A percentile compares a stretch with the other conserved stretches of the same genome.
phyloP scores from a whole-genome alignment of 2,797 vertebrate species.

The Tiaroga cobitis region DNA sequence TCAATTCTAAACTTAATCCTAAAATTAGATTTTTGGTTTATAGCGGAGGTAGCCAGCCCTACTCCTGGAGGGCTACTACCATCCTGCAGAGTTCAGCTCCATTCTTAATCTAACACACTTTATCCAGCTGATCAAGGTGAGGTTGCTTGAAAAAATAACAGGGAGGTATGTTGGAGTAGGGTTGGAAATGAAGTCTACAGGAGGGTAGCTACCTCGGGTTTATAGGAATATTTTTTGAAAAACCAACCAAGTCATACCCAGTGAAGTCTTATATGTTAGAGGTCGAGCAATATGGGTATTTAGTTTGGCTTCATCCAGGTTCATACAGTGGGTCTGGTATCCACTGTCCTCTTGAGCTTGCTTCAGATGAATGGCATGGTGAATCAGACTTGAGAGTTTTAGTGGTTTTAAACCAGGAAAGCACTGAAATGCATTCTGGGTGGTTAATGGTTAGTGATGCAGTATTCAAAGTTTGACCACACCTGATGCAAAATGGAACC shows the following conservation, averaged over 20 bases:
- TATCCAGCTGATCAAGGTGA: neutral
- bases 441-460: constrained; percentile 70
- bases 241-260: neutral
- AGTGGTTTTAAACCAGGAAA: constrained; percentile 65
- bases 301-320: constrained; percentile 16
- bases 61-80: neutral
- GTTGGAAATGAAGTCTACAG: neutral
- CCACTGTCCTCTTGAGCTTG: constrained; percentile 51
- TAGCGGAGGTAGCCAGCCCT: neutral
- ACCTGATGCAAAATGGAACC: constrained; percentile 69
- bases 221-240: neutral
- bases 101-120: neutral
- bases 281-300: constrained; percentile 8
- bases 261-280: constrained; percentile 6
- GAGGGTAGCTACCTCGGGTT: neutral
- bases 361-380: constrained; percentile 55
- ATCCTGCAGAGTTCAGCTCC: neutral
- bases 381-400: constrained; percentile 58
- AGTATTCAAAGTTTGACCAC: constrained; percentile 78
- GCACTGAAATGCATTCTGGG: constrained; percentile 64
- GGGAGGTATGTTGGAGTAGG: neutral
- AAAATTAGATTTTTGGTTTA: neutral
- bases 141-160: too few relatives aligned
- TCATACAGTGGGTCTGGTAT: constrained; percentile 21
- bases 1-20: neutral